Evolutionary conservation across 1,140 invertebrate genomes (phyloP).

Genomic region (Zaprionus ornatus): DNA sequence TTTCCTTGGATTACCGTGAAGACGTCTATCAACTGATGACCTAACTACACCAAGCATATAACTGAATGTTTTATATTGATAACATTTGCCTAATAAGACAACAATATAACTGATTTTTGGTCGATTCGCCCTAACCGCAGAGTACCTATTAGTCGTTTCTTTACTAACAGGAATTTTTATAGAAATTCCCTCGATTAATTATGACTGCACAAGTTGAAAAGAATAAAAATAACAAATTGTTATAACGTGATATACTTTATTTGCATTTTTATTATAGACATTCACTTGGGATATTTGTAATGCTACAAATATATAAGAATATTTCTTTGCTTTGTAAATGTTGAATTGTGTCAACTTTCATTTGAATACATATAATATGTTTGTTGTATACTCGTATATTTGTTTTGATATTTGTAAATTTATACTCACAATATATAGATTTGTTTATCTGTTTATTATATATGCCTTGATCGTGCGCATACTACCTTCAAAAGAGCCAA

Average conservation of each 20-base stretch:
- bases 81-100: constrained; percentile 37
- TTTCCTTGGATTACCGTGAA: background rate
- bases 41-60: constrained; percentile 54
- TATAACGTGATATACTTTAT: constrained; percentile 81
- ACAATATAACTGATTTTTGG: background rate
- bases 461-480: constrained; percentile 25
- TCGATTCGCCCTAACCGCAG: background rate
- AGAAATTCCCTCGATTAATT: background rate
- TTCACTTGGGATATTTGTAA: constrained; percentile 56
- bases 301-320: constrained; percentile 66
- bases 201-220: constrained; percentile 17
- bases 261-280: constrained; percentile 71
- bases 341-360: constrained; percentile 36
- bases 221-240: constrained; percentile 53
- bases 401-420: constrained; percentile 66
- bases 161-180: background rate
- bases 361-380: constrained; percentile 36
- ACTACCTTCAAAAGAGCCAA: constrained; percentile 69
- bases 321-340: constrained; percentile 54
- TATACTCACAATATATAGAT: constrained; percentile 62
- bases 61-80: constrained; percentile 41
- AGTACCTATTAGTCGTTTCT: constrained; percentile 1
- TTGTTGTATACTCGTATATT: constrained; percentile 44
- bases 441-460: constrained; percentile 43
- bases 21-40: constrained; percentile 24